Base-by-base conservation (phyloP, 2,797 vertebrate genomes). In the Cirrhinus mrigala region DNA sequence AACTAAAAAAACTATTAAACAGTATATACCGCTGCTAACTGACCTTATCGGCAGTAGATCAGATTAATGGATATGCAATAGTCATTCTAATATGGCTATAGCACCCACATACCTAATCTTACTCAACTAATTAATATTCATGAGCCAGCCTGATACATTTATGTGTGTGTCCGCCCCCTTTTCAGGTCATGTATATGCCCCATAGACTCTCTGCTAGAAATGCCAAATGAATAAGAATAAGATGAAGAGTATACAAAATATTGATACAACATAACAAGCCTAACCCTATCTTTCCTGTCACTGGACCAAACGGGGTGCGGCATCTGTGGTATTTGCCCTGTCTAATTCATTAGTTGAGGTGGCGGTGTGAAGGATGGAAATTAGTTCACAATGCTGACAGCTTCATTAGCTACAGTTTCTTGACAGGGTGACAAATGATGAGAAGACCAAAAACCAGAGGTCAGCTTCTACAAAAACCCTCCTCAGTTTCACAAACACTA, bases 341-440 rank as follows among this genome's bases (percentile, higher is more conserved):
- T 71, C 66, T 70, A 87, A 89, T 85, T 68, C 76, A 87, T 89
- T 89, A 64, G 77, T 44, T 44, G 40, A 81, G 77, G 81, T 24
- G 9, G 27, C 48, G 27, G 52, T 46, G 74, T 82, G 50, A 74
- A 82, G 54, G 74, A 85, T 85, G 62, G 52, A 83, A 85, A 85
- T 76, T 22, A 89, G 79, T 71, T 83, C 54, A 80, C 18, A n/a
- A 82, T 37, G 66, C 66, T 81, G 88, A 87, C 86, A 85, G 86
- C 83, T 87, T 89, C 80, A 87, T 85, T 87, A 81, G 86, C 83
- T 71, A 87, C 76, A 85, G 46, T 87, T 64, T 85, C 29, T 22
- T 80, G 74, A 75, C 68, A 44, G 68, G 37, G 29, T 56, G 78
- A 44, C 79, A 78, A 24, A 77, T 73, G 56, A 29, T 20, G 58